Base-by-base conservation (phyloP, 1,140 invertebrate species). In the Leptopilina boulardi region DNA sequence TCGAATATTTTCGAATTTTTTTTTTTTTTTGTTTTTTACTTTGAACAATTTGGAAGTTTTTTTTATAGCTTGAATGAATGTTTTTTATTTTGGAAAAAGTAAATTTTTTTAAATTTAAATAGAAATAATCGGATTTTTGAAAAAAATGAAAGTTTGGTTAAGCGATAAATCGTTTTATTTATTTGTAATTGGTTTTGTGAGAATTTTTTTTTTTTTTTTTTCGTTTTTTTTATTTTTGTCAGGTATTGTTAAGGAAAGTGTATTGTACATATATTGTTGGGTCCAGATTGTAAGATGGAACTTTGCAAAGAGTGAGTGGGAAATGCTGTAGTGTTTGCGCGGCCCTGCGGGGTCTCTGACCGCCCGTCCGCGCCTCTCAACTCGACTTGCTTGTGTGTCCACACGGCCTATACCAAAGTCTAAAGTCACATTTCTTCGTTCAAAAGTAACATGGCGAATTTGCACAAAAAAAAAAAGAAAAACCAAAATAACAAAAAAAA, bases 311-410 rank as follows among this genome's bases (percentile, higher is more conserved):
- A 89, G 82, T 84, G 87, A 89, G 89, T 90, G 89, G 88, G 88
- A 89, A 91, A 90, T 90, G 87, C 83, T 89, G 88, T 90, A 88
- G 86, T 90, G 89, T 90, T 90, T 90, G 87, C 88, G 79, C 89
- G 87, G 88, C 89, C 89, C 90, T 91, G 89, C 90, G 90, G 87
- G 90, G 90, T 91, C 89, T 91, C 89, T 91, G 90, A 91, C 89
- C 90, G 90, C 83, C 85, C 88, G 89, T 91, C 89, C 89, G 89
- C 90, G 88, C 88, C 88, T 90, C 89, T 90, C 90, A 89, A 90
- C 89, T 90, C 87, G 84, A 82, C 87, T 87, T 77, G 85, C 87
- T 88, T 86, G 87, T 88, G 86, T n/a, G n/a, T n/a, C n/a, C n/a
- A n/a, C 86, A 88, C 86, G 82, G 84, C 83, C 85, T 87, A 73